These are phyloP conservation scores for Drosophila sp. DNA, from an alignment of 1,140 invertebrate genomes.

Conservation along the genomic window DNA sequence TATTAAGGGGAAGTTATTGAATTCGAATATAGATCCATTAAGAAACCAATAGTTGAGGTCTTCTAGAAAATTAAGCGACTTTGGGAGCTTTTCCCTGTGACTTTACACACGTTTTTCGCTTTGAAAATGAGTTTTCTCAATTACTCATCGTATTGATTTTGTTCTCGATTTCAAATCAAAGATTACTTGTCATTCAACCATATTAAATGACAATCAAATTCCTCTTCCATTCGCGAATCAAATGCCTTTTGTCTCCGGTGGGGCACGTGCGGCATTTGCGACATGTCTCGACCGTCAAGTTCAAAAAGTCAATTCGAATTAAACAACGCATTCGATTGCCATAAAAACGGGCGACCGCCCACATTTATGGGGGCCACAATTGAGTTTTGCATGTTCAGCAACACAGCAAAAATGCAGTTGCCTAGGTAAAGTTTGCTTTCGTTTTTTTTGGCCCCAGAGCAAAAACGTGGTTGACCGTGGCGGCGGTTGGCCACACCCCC, in stretches of 20 bases:
- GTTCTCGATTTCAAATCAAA: background rate
- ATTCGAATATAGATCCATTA: too few species aligned
- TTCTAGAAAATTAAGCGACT: too few species aligned
- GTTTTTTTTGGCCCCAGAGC: constrained; percentile 39
- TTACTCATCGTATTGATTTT: background rate
- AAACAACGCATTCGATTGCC: constrained; percentile 76
- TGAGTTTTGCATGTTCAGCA: constrained; percentile 36
- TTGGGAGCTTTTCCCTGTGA: too few species aligned
- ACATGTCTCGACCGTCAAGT: constrained; percentile 62
- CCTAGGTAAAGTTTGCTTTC: background rate
- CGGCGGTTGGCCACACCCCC: constrained; percentile 52
- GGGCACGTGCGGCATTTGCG: constrained; percentile 49
- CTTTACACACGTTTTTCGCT: too few species aligned
- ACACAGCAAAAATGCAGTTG: constrained; percentile 31
- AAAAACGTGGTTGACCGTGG: constrained; percentile 47
- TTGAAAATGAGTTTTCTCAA: background rate
- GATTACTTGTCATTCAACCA: constrained; percentile 6
- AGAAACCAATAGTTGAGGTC: too few species aligned
- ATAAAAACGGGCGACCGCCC: constrained; percentile 56
- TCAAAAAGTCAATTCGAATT: constrained; percentile 79
- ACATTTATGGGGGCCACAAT: constrained; percentile 50
- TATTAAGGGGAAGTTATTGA: too few species aligned
- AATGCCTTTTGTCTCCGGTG: background rate
- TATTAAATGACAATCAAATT: constrained; percentile 10
- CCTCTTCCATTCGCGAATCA: background rate